A percentile compares a stretch with the other conserved stretches of the same genome.
Evolutionary conservation across 2,113 vertebrate genomes (phyloP).

Genomic region (Poicephalus gulielmi): DNA sequence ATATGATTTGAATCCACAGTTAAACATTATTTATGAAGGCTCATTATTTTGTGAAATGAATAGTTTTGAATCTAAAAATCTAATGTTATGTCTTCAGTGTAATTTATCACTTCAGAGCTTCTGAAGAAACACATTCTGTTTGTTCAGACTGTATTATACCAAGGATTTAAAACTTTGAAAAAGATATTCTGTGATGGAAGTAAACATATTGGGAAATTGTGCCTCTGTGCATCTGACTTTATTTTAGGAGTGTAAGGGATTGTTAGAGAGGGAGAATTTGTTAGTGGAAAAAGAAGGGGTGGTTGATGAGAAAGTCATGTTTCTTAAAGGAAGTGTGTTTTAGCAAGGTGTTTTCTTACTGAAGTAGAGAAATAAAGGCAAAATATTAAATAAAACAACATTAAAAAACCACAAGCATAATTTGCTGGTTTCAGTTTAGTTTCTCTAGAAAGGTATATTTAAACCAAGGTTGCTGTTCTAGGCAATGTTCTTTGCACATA

Average conservation of each 20-base stretch:
- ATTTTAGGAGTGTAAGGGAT: not conserved
- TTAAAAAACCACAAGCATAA: fast-evolving
- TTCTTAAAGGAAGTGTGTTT: not conserved
- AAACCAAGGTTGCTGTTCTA: not conserved
- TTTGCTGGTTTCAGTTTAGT: not conserved
- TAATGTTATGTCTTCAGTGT: not conserved
- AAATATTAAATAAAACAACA: not conserved
- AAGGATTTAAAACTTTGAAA: not conserved
- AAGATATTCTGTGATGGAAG: not conserved
- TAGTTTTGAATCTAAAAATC: not conserved
- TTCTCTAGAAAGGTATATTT: not conserved
- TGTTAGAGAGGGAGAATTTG: not conserved
- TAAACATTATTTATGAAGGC: not conserved
- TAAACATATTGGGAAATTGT: not conserved
- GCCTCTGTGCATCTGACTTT: not conserved
- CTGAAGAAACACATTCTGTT: not conserved
- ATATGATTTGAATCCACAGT: not conserved
- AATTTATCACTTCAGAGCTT: not conserved
- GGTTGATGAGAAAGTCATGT: not conserved
- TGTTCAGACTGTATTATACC: not conserved
- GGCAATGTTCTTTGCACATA: not conserved
- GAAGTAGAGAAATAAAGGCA: not conserved
- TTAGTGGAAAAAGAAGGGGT: not conserved
- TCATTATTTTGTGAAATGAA: not conserved
- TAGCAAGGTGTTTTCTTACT: not conserved